Evolutionary conservation across 2,113 vertebrate genomes (phyloP).

Genomic region (Bucco capensis): DNA sequence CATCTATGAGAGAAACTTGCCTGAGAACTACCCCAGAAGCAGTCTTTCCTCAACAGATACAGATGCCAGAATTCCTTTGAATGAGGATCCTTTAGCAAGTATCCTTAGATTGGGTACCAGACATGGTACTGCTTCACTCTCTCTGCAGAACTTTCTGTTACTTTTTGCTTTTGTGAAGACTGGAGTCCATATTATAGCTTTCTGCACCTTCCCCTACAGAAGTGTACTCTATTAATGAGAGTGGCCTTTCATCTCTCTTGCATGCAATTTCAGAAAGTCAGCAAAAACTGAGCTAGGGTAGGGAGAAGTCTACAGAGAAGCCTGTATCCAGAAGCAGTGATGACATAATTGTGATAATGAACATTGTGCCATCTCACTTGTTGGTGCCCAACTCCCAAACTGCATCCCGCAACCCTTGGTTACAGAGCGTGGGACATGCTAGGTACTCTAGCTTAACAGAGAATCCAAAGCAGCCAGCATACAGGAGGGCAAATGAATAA

Average conservation of each 20-base stretch:
- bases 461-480: background rate
- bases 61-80: background rate
- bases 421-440: background rate
- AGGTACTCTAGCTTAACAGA: background rate
- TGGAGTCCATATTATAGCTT: background rate
- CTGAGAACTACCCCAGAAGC: background rate
- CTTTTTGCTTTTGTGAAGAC: background rate
- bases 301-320: background rate
- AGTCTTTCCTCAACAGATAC: background rate
- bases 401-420: background rate
- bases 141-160: background rate
- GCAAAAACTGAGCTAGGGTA: background rate
- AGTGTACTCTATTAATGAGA: background rate
- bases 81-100: background rate
- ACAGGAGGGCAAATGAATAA: background rate
- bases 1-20: background rate
- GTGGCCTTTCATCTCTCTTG: background rate
- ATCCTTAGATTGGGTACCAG: background rate
- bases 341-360: background rate
- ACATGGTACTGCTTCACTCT: background rate
- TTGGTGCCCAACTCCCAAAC: background rate
- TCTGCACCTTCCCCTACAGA: background rate
- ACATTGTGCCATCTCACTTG: background rate
- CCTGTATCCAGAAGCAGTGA: background rate
- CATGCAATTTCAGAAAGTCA: background rate